Percentiles rank a stretch among this genome's conserved stretches.
These are phyloP conservation scores for Chydorus sphaericus DNA, from an alignment of 2,888 invertebrate species.

Conservation along the genomic window DNA sequence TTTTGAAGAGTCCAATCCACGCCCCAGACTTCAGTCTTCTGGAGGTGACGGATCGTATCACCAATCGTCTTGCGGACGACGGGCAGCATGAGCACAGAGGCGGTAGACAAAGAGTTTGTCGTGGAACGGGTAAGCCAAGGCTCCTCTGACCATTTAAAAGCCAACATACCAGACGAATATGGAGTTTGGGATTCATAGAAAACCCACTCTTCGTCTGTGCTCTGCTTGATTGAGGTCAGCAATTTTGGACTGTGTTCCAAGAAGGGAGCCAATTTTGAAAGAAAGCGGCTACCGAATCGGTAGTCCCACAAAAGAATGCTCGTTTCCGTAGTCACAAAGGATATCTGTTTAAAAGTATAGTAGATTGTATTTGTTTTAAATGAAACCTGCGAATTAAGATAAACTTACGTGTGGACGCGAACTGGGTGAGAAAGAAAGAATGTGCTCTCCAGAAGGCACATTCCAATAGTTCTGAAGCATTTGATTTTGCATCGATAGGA, in stretches of 20 bases:
- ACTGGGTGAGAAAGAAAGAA: neutral
- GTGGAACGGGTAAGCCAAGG: neutral
- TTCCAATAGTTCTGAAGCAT: neutral
- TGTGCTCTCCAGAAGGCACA: neutral
- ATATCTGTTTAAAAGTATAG: neutral
- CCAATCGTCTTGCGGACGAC: neutral
- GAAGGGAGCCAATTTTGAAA: neutral
- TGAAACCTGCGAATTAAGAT: neutral
- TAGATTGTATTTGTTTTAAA: neutral
- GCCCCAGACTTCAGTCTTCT: neutral
- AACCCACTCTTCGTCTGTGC: neutral
- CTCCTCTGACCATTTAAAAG: neutral
- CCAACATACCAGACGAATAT: neutral
- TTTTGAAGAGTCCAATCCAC: neutral
- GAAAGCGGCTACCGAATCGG: neutral
- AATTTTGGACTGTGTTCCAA: neutral
- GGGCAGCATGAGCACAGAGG: neutral
- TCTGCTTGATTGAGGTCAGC: neutral
- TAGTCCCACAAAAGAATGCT: neutral
- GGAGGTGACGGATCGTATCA: neutral
- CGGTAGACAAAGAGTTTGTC: neutral
- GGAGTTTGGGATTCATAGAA: neutral
- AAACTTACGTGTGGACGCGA: neutral
- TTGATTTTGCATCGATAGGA: neutral
- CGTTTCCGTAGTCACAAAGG: neutral